Conservation (phyloP, 2,888 invertebrate genomes). For the Omphaloscelis lunosa region DNA sequence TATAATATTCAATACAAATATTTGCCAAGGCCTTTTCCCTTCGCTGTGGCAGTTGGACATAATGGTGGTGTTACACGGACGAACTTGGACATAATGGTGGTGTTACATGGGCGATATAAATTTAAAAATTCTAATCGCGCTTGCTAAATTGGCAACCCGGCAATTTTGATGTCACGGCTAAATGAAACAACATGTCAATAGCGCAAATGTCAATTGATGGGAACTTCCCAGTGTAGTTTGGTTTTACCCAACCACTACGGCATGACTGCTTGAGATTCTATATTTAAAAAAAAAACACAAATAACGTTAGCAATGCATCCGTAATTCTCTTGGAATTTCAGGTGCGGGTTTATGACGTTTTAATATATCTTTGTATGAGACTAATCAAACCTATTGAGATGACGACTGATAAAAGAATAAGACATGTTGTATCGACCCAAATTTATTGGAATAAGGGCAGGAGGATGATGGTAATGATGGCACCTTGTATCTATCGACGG, state of each 20-base stretch:
- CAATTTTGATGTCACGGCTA: neutral
- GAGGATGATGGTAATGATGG: no score
- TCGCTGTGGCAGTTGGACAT: constrained; percentile 24
- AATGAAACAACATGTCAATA: neutral
- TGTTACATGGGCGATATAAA: constrained; percentile 3
- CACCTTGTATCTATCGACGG: no score
- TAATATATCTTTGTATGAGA: neutral
- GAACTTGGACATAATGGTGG: neutral
- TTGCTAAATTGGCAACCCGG: no score
- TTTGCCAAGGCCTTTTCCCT: constrained; percentile 61
- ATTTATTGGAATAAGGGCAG: no score
- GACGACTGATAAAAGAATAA: no score
- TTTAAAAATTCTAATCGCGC: neutral
- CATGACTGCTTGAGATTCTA: neutral
- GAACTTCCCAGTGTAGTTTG: neutral
- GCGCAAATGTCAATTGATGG: neutral
- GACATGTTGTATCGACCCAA: no score
- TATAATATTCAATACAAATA: constrained; percentile 44
- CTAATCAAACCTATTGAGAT: no score
- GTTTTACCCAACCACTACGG: neutral
- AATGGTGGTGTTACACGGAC: constrained; percentile 8
- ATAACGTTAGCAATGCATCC: neutral
- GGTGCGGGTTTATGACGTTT: neutral
- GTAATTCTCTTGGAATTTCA: neutral
- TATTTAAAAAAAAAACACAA: neutral